Evolutionary conservation across 1,140 invertebrate genomes (phyloP), one percentile per base, ranked within the genome.

Genomic region (Drosophila albomicans): DNA sequence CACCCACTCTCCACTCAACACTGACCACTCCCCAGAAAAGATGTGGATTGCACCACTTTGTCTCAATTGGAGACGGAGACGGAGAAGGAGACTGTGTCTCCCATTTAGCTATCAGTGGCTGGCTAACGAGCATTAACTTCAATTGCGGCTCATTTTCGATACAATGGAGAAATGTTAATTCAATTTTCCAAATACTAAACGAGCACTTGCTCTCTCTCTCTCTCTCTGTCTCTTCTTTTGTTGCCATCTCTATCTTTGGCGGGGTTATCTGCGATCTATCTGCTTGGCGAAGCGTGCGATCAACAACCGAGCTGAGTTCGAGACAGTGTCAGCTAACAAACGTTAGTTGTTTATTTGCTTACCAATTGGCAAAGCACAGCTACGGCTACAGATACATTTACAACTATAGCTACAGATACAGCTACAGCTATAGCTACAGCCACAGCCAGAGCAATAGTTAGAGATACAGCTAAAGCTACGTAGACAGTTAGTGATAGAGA

Each of bases 271-370:
- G 15, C 7, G 45, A n/a, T 74, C 56, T 74, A 54, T 54, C 66
- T 63, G 58, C 15, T 74, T 74, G 49, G 57, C 65, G 57, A 62
- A 15, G 71, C 71, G 57, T 74, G 57, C 65, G 41, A 51, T 70
- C 49, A 70, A 38, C 68, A 70, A 54, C 49, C 15, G 43, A 13
- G 41, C 41, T 43, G 43, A 28, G 16, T 13, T 41, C n/a, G 41
- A n/a, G 38, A n/a, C 16, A 43, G 49, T 35, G 43, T 10, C 52
- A 35, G 35, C 30, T 46, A 69, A 70, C 43, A 63, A 10, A 38
- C 8, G 35, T 38, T 38, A 38, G 35, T 70, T 88, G 77, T 87
- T 88, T 87, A 84, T 87, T 87, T 88, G 84, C 84, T 76, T 88
- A 80, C 77, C 84, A 88, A 87, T 86, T 79, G 79, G 79, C 82